A percentile compares a stretch with the other conserved stretches of the same genome.
Evolutionary conservation across 2,113 vertebrate genomes (phyloP).

Genomic region (Megaptera novaeangliae): DNA sequence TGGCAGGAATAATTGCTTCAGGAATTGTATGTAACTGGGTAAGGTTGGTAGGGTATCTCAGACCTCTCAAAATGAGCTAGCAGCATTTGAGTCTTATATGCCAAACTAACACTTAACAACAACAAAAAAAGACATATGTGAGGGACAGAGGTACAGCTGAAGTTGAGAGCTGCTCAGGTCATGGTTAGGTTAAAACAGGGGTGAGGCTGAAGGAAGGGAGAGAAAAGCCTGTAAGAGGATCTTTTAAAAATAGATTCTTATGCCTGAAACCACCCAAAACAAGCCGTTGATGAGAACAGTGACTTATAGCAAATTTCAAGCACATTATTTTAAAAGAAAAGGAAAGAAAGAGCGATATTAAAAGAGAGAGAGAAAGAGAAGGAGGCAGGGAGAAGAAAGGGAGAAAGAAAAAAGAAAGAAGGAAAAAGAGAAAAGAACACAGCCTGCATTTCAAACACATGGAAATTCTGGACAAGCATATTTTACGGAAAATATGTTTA

Average conservation of each 20-base stretch:
- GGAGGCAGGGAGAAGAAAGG: rapidly evolving
- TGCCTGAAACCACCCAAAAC: background rate
- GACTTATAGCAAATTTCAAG: background rate
- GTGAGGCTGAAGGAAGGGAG: background rate
- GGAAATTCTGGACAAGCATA: background rate
- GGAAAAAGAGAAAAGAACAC: background rate
- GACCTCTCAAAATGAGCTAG: background rate
- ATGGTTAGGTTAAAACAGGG: background rate
- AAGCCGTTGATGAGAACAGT: background rate
- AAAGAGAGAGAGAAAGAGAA: background rate
- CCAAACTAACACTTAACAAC: background rate
- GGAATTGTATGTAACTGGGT: background rate
- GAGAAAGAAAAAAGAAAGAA: background rate
- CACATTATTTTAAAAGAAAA: background rate
- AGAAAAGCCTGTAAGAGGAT: background rate
- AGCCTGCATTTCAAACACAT: background rate
- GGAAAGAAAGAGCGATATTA: background rate
- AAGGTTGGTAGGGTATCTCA: background rate
- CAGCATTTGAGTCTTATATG: background rate
- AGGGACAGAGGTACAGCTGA: background rate
- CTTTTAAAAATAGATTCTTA: background rate
- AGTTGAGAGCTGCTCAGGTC: background rate
- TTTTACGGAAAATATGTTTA: background rate
- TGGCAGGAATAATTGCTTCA: background rate
- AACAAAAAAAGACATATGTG: background rate